These are phyloP conservation scores for Malurus cyaneus DNA, from an alignment of 2,113 vertebrate species.

Conservation along the genomic window DNA sequence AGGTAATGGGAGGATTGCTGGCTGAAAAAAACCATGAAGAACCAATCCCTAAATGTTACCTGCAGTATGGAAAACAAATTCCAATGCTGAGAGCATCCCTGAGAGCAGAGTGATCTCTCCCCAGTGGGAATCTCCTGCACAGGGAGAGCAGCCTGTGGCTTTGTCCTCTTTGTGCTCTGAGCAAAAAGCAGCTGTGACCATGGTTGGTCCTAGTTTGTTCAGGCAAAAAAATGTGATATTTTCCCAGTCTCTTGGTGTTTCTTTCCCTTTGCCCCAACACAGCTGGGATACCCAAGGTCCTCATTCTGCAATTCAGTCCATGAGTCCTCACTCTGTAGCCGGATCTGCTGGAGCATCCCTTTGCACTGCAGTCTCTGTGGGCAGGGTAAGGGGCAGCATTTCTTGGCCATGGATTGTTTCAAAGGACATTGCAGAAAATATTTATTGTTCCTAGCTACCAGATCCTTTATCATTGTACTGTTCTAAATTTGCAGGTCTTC, in stretches of 20 bases:
- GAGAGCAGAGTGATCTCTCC: not conserved
- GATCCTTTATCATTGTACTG: constrained; percentile 60
- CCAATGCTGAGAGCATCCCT: not conserved
- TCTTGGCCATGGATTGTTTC: not conserved
- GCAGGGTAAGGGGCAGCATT: not conserved
- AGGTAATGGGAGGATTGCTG: not conserved
- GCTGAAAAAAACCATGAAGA: not conserved
- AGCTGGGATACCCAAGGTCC: not conserved
- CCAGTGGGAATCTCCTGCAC: not conserved
- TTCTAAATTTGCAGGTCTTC: constrained; percentile 49
- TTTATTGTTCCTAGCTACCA: constrained; percentile 34
- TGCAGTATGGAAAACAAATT: not conserved
- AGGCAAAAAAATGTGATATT: not conserved
- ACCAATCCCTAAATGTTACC: not conserved
- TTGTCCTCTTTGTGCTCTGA: not conserved
- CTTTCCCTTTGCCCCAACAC: not conserved
- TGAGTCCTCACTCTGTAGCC: not conserved
- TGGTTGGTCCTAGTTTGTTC: not conserved
- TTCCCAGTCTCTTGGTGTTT: not conserved
- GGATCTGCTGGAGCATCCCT: not conserved
- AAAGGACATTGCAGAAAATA: not conserved
- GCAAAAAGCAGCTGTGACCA: not conserved
- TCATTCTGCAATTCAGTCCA: not conserved
- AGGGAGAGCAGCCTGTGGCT: not conserved
- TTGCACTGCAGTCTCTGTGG: not conserved